Percentiles rank a stretch among this genome's conserved stretches.
phyloP scores from a whole-genome alignment of 2,113 vertebrate genomes.

The Delphinapterus leucas region DNA sequence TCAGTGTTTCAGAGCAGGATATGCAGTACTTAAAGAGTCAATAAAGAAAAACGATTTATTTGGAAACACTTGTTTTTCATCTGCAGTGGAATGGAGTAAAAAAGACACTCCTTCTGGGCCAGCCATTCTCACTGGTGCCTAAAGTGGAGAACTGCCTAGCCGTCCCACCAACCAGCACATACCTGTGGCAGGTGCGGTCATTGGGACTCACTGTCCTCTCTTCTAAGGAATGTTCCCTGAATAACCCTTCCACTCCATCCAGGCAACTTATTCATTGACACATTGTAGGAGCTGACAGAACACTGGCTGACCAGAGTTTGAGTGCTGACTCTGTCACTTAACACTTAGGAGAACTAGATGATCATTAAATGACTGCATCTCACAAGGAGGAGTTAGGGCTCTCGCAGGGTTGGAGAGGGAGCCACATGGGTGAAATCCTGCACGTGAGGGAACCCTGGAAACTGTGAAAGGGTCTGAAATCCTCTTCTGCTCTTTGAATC shows the following conservation, averaged over 20 bases:
- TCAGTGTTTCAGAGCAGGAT: neutral
- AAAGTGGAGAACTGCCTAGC: neutral
- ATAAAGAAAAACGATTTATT: neutral
- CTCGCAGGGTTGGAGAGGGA: neutral
- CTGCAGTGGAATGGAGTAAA: neutral
- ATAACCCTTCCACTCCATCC: neutral
- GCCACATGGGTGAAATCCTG: neutral
- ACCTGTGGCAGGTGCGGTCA: too few species aligned
- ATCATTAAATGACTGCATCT: neutral
- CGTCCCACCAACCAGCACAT: neutral
- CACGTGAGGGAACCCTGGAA: neutral
- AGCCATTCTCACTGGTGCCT: neutral
- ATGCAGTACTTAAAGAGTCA: neutral
- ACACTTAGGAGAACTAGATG: neutral
- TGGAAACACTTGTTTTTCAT: neutral
- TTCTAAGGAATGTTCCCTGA: neutral
- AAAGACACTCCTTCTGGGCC: neutral
- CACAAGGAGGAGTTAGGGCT: rapidly evolving
- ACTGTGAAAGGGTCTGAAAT: neutral
- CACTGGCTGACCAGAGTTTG: neutral
- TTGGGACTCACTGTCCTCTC: rapidly evolving
- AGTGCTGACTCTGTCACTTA: neutral
- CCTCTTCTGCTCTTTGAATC: neutral
- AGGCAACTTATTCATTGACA: rapidly evolving
- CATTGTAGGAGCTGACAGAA: neutral